Evolutionary conservation across 2,113 vertebrate genomes (phyloP).

Genomic region (Hypomesus transpacificus): DNA sequence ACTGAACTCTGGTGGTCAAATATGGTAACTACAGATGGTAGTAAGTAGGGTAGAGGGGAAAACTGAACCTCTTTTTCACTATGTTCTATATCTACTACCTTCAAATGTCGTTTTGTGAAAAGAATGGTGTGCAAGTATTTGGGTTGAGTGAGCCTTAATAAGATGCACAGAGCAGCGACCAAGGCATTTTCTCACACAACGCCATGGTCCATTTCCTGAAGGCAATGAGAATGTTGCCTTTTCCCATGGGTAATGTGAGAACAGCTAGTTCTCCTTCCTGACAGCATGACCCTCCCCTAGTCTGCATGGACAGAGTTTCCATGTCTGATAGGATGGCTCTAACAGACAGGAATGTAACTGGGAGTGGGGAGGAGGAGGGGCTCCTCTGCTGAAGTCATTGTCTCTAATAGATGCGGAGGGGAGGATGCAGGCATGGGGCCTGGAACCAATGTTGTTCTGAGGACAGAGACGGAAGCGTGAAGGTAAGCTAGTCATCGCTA

Average conservation of each 20-base stretch:
- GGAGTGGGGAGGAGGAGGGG: background rate
- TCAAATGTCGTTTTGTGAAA: conserved; percentile 30
- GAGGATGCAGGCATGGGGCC: background rate
- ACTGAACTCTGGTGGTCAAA: conserved; percentile 43
- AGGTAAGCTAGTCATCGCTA: conserved; percentile 9
- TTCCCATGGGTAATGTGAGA: conserved; percentile 26
- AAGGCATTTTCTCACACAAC: conserved; percentile 25
- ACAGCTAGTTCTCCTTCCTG: conserved; percentile 40
- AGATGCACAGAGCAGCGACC: conserved; percentile 18
- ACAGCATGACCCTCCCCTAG: conserved; percentile 30
- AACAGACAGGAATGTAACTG: conserved; percentile 36
- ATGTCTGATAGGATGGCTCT: conserved; percentile 29
- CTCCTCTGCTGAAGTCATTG: conserved; percentile 30
- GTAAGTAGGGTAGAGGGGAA: background rate
- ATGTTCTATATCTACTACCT: background rate
- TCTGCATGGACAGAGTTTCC: conserved; percentile 19
- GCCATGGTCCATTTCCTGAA: conserved; percentile 33
- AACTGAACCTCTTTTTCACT: background rate
- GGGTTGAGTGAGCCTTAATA: conserved; percentile 19
- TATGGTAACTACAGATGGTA: conserved; percentile 24
- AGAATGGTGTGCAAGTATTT: conserved; percentile 31
- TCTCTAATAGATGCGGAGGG: conserved; percentile 11
- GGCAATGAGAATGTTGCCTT: conserved; percentile 19
- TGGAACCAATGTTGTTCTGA: background rate
- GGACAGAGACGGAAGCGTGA: background rate